Conservation (phyloP, 2,113 vertebrate species). For the Stigmatopora nigra region DNA sequence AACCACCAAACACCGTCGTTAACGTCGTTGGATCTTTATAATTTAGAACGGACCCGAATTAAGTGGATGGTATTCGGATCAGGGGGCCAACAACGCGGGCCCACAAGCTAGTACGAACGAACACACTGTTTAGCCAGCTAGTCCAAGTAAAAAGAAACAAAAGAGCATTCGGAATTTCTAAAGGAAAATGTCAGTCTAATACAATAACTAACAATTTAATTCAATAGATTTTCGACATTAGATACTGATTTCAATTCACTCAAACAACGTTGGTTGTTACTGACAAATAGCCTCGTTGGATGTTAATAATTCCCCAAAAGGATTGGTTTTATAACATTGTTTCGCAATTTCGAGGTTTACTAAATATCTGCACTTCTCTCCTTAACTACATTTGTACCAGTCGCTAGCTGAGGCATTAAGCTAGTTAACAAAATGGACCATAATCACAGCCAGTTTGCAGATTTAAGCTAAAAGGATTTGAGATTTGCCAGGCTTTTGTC, state of each 20-base stretch:
- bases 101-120: constrained; percentile 30
- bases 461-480: constrained; percentile 4
- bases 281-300: not conserved
- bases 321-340: not conserved
- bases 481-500: not conserved
- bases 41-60: constrained; percentile 34
- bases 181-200: not conserved
- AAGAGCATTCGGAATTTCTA: not conserved
- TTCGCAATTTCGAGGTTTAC: not conserved
- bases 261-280: not conserved
- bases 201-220: too few species aligned
- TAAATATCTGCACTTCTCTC: not conserved
- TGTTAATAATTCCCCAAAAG: not conserved
- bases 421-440: not conserved
- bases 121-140: constrained; percentile 5
- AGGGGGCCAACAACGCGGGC: constrained; percentile 15
- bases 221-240: not conserved
- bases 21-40: constrained; percentile 9
- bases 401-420: not conserved
- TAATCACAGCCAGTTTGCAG: not conserved
- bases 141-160: constrained; percentile 7
- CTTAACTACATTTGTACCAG: not conserved
- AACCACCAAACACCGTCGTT: not conserved
- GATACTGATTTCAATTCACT: not conserved
- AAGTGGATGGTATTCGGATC: not conserved